phyloP scores from a whole-genome alignment of 2,888 invertebrate species.

The Seira ritae region DNA sequence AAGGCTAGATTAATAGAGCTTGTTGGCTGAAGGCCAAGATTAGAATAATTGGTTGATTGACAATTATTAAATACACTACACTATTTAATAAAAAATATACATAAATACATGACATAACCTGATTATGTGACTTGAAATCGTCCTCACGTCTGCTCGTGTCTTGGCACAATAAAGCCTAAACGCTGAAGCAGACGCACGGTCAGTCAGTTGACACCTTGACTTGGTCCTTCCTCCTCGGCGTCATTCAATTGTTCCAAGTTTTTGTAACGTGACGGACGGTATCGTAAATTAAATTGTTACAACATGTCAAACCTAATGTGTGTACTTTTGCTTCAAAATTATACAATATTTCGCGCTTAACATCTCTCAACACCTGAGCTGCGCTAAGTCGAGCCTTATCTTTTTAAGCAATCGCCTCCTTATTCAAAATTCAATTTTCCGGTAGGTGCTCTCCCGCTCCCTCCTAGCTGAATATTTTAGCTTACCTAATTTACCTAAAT shows the following conservation, averaged over 20 bases:
- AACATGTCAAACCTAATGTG: constrained; percentile 10
- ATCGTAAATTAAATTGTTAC: constrained; percentile 22
- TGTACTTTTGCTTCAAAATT: not conserved
- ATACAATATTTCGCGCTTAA: not conserved
- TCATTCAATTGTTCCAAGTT: constrained; percentile 36
- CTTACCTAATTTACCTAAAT: no score
- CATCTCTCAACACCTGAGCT: not conserved
- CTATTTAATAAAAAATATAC: no score
- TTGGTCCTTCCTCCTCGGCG: constrained; percentile 35
- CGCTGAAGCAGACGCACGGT: not conserved
- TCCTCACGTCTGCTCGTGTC: no score
- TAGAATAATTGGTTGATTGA: no score
- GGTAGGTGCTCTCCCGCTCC: constrained; percentile 30
- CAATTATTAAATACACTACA: no score
- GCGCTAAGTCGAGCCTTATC: not conserved
- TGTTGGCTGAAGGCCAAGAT: no score
- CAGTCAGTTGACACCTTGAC: constrained; percentile 44
- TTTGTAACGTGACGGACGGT: constrained; percentile 52
- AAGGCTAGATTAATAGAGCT: no score
- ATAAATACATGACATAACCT: not conserved
- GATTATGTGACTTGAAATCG: not conserved
- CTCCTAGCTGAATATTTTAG: not conserved
- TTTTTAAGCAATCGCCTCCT: constrained; percentile 22
- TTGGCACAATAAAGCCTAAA: no score
- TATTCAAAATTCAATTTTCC: constrained; percentile 46